These are phyloP conservation scores for Theonella swinhoei DNA, from an alignment of 37 sponge, comb jelly and placozoan genomes.

Conservation along the genomic window DNA sequence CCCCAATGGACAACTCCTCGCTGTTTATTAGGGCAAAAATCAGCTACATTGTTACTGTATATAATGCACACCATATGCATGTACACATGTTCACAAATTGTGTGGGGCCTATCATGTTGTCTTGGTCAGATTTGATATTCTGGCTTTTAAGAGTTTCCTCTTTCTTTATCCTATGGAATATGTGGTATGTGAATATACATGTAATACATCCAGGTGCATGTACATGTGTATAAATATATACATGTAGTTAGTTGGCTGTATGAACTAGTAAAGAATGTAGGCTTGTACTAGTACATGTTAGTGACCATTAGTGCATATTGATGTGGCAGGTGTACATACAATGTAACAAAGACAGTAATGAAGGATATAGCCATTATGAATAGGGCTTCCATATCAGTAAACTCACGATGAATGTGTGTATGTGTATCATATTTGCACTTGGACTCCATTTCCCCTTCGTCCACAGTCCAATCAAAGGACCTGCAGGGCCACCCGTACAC, in stretches of 20 bases:
- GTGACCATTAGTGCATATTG: too few relatives aligned
- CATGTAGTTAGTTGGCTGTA: background rate
- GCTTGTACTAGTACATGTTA: slow-evolving; percentile 1
- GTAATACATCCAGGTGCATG: background rate
- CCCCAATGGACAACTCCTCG: background rate
- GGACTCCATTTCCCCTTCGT: background rate
- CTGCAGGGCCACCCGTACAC: slow-evolving; percentile 62
- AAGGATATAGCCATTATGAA: too few relatives aligned
- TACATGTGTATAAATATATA: background rate
- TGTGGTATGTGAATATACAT: too few relatives aligned
- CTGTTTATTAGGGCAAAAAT: background rate
- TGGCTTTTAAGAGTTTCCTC: too few relatives aligned
- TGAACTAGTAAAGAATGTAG: background rate
- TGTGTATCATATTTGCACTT: too few relatives aligned
- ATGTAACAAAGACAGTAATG: too few relatives aligned
- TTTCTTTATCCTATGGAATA: too few relatives aligned
- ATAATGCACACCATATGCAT: background rate
- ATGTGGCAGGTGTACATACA: too few relatives aligned
- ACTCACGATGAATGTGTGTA: too few relatives aligned
- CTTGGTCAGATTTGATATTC: too few relatives aligned
- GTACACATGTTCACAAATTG: background rate
- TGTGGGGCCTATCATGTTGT: too few relatives aligned
- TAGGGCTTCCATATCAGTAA: too few relatives aligned
- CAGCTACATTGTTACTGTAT: background rate
- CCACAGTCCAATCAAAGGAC: slow-evolving; percentile 66